Evolutionary conservation across 2,888 invertebrate genomes (phyloP).

Genomic region (Melanostoma mellinum): DNA sequence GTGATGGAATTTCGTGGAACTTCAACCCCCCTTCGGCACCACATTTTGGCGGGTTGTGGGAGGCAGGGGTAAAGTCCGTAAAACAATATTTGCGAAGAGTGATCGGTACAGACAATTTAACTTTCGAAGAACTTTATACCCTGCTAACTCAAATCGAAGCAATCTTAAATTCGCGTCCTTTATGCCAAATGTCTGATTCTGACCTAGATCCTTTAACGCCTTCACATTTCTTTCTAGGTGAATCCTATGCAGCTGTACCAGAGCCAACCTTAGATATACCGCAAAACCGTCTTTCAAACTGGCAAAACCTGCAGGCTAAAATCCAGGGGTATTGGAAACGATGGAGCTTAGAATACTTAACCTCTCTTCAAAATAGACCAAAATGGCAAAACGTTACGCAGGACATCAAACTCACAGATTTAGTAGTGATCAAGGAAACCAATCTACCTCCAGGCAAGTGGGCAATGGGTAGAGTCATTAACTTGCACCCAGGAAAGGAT

Average conservation of each 20-base stretch:
- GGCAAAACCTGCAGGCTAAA: conserved; percentile 40
- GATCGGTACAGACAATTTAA: conserved; percentile 20
- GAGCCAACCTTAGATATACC: conserved; percentile 29
- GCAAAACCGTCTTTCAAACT: conserved; percentile 23
- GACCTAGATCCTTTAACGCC: not conserved
- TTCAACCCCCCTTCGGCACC: conserved; percentile 61
- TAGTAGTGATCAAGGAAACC: not conserved
- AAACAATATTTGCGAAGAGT: conserved; percentile 46
- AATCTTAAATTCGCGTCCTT: conserved; percentile 33
- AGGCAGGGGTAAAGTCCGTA: conserved; percentile 32
- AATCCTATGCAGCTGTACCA: conserved; percentile 7
- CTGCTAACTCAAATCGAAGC: conserved; percentile 30
- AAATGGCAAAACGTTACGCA: no score
- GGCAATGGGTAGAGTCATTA: no score
- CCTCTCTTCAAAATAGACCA: not conserved
- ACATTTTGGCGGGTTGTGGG: conserved; percentile 59
- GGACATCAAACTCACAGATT: conserved; percentile 5
- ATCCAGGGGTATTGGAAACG: no score
- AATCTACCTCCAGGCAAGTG: conserved; percentile 16
- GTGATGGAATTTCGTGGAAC: conserved; percentile 51
- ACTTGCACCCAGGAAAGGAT: no score
- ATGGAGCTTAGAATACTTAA: no score
- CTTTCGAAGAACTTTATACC: conserved; percentile 45
- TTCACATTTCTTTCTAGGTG: conserved; percentile 50
- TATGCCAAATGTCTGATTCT: conserved; percentile 11